Base-by-base conservation (phyloP, 2,797 vertebrate genomes). In the Alca torda region DNA sequence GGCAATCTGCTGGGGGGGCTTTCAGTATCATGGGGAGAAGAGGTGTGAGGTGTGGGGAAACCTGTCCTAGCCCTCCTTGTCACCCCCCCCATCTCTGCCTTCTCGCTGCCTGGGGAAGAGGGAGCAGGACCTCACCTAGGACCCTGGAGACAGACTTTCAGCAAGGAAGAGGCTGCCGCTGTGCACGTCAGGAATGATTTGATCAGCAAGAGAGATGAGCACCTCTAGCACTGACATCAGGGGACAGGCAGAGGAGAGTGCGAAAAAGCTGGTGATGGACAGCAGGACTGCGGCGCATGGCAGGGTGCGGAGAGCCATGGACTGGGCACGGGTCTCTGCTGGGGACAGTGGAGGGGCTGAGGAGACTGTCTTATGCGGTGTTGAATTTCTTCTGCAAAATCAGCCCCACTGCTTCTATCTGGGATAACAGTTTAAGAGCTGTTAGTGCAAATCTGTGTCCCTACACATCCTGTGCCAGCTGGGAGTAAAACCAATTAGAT, bases 231-330 rank as follows among this genome's bases (percentile, higher is more conserved):
- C 65, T 96, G 97, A 98, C 97, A 90, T 96, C 96, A 97, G 97
- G 97, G 97, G 97, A 97, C 97, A 93, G 63, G 79, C 91, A 98
- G 97, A 97, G 97, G 97, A 97, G 96, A 97, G 93, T 95, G 92
- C 33, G 73, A 94, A 96, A 96, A 92, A 92, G 77, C 86, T 69
- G 25, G 11, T 74, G 75, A 88, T 33, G 73, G 84, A 39, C 91
- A 83, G 67, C 18, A 10, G 61, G 63, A 60, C 78, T 87, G 68
- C 79, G 87, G 89, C 15, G 3, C 24, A 1, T 28, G 39, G 80
- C 60, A 63, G 81, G 24, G 64, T 39, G 54, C 0, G 0, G 84
- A 73, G 87, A 73, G 11, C 51, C 79, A 41, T 0, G 1, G 70
- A 10, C 16, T 17, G 37, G 57, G n/a, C 53, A 67, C 0, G 0